These are phyloP conservation scores for Rhagonycha fulva DNA, from an alignment of 2,888 invertebrate species.

Conservation along the genomic window DNA sequence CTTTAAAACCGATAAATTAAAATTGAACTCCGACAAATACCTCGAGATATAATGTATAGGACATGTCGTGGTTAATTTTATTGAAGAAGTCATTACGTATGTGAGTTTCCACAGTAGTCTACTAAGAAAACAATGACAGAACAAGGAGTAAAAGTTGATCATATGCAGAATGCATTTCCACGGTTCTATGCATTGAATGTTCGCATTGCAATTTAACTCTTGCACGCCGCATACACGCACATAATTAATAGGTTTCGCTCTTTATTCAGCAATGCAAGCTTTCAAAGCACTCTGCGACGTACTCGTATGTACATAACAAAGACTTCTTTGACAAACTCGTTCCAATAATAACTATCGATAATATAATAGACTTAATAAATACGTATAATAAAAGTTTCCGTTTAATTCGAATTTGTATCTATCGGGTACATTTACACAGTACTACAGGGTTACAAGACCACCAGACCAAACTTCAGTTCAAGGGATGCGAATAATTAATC, in stretches of 20 bases:
- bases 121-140: conserved; percentile 5
- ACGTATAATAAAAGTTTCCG: background rate
- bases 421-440: background rate
- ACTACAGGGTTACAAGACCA: background rate
- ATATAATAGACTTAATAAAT: conserved; percentile 19
- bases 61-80: background rate
- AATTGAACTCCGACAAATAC: conserved; percentile 3
- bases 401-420: background rate
- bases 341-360: conserved; percentile 30
- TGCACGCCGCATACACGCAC: conserved; percentile 26
- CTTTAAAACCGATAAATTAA: conserved; percentile 5
- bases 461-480: no score
- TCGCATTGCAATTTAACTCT: conserved; percentile 24
- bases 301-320: conserved; percentile 26
- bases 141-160: conserved; percentile 12
- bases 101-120: background rate
- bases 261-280: conserved; percentile 27
- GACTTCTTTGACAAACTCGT: conserved; percentile 31
- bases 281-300: conserved; percentile 28
- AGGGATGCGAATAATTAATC: no score
- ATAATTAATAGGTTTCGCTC: conserved; percentile 32
- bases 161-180: conserved; percentile 27
- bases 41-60: background rate
- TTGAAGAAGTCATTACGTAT: conserved; percentile 1
- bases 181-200: conserved; percentile 23